Conservation (phyloP, 2,888 invertebrate genomes). For the Clitarchus hookeri region DNA sequence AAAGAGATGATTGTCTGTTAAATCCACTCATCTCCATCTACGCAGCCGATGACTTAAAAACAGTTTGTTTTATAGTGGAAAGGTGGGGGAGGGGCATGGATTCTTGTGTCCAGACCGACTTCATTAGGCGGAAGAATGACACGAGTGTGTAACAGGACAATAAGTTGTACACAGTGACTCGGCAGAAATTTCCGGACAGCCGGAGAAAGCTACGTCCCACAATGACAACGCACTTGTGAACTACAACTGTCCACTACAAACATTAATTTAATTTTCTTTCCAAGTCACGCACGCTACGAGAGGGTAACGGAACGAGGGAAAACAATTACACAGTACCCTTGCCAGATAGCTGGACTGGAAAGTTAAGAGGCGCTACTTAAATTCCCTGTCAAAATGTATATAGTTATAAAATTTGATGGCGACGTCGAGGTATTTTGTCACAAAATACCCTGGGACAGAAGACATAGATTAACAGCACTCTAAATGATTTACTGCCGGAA, state of each 20-base stretch:
- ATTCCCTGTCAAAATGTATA: background rate
- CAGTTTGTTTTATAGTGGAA: too few relatives aligned
- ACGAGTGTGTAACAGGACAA: background rate
- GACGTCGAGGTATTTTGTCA: too few relatives aligned
- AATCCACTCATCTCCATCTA: too few relatives aligned
- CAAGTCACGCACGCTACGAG: background rate
- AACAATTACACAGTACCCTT: background rate
- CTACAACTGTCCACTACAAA: constrained; percentile 5
- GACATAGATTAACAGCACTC: too few relatives aligned
- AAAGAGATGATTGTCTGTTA: too few relatives aligned
- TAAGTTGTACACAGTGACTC: background rate
- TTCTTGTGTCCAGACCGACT: background rate
- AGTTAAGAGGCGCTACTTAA: background rate
- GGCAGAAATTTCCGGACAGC: background rate
- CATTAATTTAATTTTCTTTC: constrained; percentile 1
- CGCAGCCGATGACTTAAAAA: too few relatives aligned
- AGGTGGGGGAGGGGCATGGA: too few relatives aligned
- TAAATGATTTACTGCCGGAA: too few relatives aligned
- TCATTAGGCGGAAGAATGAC: constrained; percentile 1
- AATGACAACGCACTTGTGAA: background rate
- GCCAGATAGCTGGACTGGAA: background rate
- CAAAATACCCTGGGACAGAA: too few relatives aligned
- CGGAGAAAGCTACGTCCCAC: background rate
- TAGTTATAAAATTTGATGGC: too few relatives aligned
- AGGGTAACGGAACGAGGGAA: background rate